Evolutionary conservation across 2,888 invertebrate species (phyloP), one percentile per base, ranked within the genome.

Genomic region (Phyllotreta striolata): DNA sequence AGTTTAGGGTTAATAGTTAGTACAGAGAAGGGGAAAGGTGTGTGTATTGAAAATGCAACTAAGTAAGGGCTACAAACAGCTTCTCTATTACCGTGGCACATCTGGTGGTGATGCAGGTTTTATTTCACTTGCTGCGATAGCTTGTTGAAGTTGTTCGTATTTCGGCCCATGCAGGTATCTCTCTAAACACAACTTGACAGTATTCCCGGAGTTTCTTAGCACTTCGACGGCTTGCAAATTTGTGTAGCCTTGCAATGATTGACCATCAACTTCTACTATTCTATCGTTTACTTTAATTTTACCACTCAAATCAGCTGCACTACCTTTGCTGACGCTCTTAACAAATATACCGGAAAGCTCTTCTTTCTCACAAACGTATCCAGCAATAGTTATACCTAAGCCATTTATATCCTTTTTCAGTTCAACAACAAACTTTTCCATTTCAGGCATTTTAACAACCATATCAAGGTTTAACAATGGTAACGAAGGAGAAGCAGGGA

Each of bases 291-390:
- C 95, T 74, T 92, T 91, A 76, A 99, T 97, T 77, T 90, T 89
- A 7, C 95, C 95, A 80, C 96, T 96, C 59, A 93, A 78, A 75
- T 96, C 96, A 5, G 98, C 98, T 9, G 98, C 96, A 80, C 98
- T 98, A 54, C 96, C 96, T 67, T 94, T 91, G 66, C 96, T 96
- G 72, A 99, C 95, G 63, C 97, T 98, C 83, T 98, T 98, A 62
- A 99, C 97, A 84, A 99, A 99, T 74, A 99, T 98, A 38, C 99
- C 99, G 0, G 97, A 97, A 52, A 99, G 85, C 80, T 99, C 98
- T 83, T 98, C 98, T 83, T 96, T 96, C 81, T 96, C 96, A 80
- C 97, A 97, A 9, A 98, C 96, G 80, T 98, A 98, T 62, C 95
- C 90, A 61, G 97, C 97, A 74, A 98, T 97, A 35, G 97, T 98